Evolutionary conservation across 2,888 invertebrate genomes (phyloP), one percentile per base, ranked within the genome.

Genomic region (Bellardia pandia): DNA sequence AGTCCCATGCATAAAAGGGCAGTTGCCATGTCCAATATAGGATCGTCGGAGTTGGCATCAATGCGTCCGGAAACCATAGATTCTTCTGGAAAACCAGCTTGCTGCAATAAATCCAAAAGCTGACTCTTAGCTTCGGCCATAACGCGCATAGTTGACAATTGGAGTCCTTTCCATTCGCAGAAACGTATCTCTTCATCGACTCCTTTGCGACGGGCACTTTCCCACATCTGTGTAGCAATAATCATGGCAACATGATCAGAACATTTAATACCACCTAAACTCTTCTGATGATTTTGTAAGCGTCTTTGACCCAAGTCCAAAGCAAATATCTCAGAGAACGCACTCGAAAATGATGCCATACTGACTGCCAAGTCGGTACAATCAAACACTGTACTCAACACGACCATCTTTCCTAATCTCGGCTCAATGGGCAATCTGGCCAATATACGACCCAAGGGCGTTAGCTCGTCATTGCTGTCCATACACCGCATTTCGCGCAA

Each of bases 361-460:
- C 98, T 98, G 11, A 98, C 97, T 72, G 99, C 94, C 0, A 99
- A 96, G 92, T 99, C 99, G 0, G 98, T 98, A 87, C 97, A 96
- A 89, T 96, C 96, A 91, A 99, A 96, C 80, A 98, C 96, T 89
- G 97, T 96, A n/a, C 98, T 98, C 11, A 99, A 94, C 48, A 99
- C 97, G 95, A 99, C 96, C 98, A 99, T 99, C 94, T 99, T 99
- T 23, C 99, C 99, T 7, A 99, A 95, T 0, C 98, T 95, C 0
- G 99, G 99, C 91, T 99, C 99, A 93, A 99, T 97, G 0, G 99
- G 99, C 89, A 99, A 93, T 89, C 98, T 97, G 6, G 99, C 99
- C 9, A 99, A 94, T 88, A 99, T 98, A 87, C 96, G 96, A 0
- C 99, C 99, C 23, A 99, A 95, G 0, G 99, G 97, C 0, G 99